Evolutionary conservation across 2,797 vertebrate genomes (phyloP).

Genomic region (Odontamblyopus rebecca): DNA sequence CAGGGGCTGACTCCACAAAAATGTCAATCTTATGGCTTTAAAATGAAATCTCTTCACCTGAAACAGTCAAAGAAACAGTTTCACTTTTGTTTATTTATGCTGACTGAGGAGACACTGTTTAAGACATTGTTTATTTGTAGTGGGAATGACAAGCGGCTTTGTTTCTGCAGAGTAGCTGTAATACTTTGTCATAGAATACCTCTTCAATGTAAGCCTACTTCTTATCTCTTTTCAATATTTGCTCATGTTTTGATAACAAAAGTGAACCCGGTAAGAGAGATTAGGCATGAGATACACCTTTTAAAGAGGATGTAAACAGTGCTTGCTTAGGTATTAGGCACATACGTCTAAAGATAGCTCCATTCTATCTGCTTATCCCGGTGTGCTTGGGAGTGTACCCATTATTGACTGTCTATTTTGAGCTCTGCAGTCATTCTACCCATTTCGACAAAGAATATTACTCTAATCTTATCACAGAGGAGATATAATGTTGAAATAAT

Average conservation of each 20-base stretch:
- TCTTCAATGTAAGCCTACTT: background rate
- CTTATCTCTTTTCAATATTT: constrained; percentile 3
- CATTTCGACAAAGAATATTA: constrained; percentile 22
- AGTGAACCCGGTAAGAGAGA: constrained; percentile 19
- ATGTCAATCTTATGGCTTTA: no score
- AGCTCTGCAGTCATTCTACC: constrained; percentile 18
- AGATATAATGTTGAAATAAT: constrained; percentile 15
- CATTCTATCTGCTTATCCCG: constrained; percentile 76
- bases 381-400: constrained; percentile 30
- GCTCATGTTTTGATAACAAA: constrained; percentile 21
- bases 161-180: background rate
- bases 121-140: no score
- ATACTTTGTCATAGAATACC: background rate
- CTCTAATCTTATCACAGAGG: background rate
- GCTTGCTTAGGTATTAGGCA: constrained; percentile 72
- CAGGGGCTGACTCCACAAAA: no score
- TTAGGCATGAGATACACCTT: constrained; percentile 32
- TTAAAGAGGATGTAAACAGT: constrained; percentile 62
- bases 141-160: background rate
- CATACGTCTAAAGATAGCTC: constrained; percentile 75
- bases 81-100: no score
- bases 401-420: constrained; percentile 21
- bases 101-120: no score
- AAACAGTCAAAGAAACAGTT: no score
- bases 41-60: no score